A percentile compares a stretch with the other conserved stretches of the same genome.
Conservation (phyloP, 37 sponge, comb jelly and placozoan genomes). For the Eunapius fragilis region DNA sequence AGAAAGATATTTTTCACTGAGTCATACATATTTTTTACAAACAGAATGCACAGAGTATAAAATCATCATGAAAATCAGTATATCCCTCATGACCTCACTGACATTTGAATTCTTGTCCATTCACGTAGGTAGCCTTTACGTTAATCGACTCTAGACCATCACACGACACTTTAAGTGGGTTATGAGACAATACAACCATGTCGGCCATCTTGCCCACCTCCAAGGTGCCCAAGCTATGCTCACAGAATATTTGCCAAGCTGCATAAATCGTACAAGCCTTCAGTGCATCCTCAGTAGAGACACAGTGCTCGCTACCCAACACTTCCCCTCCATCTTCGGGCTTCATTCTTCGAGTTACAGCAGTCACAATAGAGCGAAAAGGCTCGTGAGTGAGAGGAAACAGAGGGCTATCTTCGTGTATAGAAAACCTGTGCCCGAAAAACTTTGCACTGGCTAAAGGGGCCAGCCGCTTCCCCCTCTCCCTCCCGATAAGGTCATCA, state of each 20-base stretch:
- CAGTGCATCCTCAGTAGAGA: slow-evolving; percentile 45
- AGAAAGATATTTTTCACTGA: too few relatives aligned
- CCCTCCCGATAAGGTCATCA: slow-evolving; percentile 32
- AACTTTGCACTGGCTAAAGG: slow-evolving; percentile 28
- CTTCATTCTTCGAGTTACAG: slow-evolving; percentile 36
- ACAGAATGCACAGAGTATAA: too few relatives aligned
- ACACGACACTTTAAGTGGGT: slow-evolving; percentile 46
- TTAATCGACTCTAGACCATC: slow-evolving; percentile 20
- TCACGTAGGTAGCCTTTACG: slow-evolving; percentile 49
- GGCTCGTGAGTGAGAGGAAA: slow-evolving; percentile 35
- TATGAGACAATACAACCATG: slow-evolving; percentile 52
- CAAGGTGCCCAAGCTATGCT: slow-evolving; percentile 57
- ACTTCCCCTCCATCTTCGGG: background rate
- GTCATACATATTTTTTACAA: too few relatives aligned
- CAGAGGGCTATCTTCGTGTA: slow-evolving; percentile 57
- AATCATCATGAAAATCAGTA: too few relatives aligned
- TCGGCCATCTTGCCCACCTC: slow-evolving; percentile 70
- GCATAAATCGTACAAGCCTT: slow-evolving; percentile 65
- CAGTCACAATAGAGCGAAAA: slow-evolving; percentile 36
- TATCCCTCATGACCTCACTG: background rate
- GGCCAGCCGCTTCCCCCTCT: slow-evolving; percentile 30
- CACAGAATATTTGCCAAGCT: slow-evolving; percentile 64
- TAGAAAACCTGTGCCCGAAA: slow-evolving; percentile 5
- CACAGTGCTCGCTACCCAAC: slow-evolving; percentile 19
- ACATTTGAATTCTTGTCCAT: slow-evolving; percentile 6